These are phyloP conservation scores for Drosophila ogumai DNA, from an alignment of 1,140 invertebrate species.

Conservation along the genomic window DNA sequence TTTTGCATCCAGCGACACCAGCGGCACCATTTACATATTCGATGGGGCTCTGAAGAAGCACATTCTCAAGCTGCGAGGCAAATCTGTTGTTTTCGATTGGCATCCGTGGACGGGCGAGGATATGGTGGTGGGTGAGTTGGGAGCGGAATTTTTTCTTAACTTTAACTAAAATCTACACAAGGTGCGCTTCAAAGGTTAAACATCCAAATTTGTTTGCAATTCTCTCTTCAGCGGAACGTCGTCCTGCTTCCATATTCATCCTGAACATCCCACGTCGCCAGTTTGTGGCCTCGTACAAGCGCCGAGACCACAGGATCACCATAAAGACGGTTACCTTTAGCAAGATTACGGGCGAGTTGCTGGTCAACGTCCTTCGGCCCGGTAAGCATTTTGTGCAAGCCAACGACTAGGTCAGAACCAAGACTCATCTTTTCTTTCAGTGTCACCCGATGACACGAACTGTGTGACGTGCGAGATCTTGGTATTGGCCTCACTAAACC, in stretches of 20 bases:
- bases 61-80: constrained; percentile 27
- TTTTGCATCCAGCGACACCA: constrained; percentile 67
- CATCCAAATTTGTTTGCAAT: neutral
- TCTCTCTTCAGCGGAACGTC: constrained; percentile 50
- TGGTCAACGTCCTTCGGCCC: constrained; percentile 65
- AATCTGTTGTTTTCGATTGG: constrained; percentile 68
- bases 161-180: neutral
- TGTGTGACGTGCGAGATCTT: constrained; percentile 59
- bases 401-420: neutral
- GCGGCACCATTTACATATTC: constrained; percentile 65
- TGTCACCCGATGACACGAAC: constrained; percentile 43
- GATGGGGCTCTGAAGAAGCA: constrained; percentile 42
- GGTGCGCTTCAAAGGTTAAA: neutral
- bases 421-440: neutral
- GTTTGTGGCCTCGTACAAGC: constrained; percentile 73
- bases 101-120: constrained; percentile 79
- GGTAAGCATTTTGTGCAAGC: constrained; percentile 30
- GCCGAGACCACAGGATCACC: constrained; percentile 55
- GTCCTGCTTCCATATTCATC: constrained; percentile 67
- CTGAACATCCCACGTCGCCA: constrained; percentile 65
- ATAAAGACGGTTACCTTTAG: constrained; percentile 72
- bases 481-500: constrained; percentile 73
- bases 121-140: constrained; percentile 67
- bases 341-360: constrained; percentile 77
- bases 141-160: neutral